A percentile compares a stretch with the other conserved stretches of the same genome.
Conservation (phyloP, 2,888 invertebrate species). For the Hydraecia micacea region DNA sequence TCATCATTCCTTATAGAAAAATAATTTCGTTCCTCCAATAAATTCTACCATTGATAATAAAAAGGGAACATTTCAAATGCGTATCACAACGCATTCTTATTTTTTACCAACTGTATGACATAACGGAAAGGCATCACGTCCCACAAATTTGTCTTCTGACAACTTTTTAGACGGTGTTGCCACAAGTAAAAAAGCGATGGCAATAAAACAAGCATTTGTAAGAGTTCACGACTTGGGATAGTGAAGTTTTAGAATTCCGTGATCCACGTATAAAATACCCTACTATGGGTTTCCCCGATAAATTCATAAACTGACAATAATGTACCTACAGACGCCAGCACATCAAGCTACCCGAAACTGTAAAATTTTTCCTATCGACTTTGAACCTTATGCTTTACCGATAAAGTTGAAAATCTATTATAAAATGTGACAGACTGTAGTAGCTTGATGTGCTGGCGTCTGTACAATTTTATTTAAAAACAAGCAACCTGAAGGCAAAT, state of each 20-base stretch:
- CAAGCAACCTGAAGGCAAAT: background rate
- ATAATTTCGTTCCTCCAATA: constrained; percentile 24
- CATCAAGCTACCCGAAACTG: no score
- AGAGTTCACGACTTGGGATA: constrained; percentile 74
- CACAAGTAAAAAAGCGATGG: constrained; percentile 77
- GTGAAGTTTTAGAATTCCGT: constrained; percentile 74
- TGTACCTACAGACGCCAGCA: background rate
- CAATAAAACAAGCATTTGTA: constrained; percentile 84
- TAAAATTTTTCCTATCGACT: no score
- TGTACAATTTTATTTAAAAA: background rate
- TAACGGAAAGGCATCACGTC: constrained; percentile 81
- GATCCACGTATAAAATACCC: constrained; percentile 58
- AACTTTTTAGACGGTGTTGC: constrained; percentile 76
- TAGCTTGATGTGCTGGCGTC: no score
- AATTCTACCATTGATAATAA: constrained; percentile 52
- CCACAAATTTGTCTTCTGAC: constrained; percentile 80
- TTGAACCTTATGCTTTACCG: no score
- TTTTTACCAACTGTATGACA: constrained; percentile 58
- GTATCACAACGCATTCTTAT: constrained; percentile 54
- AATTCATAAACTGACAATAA: background rate
- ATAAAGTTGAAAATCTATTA: no score
- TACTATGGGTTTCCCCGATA: constrained; percentile 45
- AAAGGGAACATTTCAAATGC: constrained; percentile 52
- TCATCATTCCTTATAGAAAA: background rate
- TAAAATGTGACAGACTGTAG: no score